Evolutionary conservation across 2,797 vertebrate species (phyloP), one percentile per base, ranked within the genome.

Genomic region (Enteromius treurensis): DNA sequence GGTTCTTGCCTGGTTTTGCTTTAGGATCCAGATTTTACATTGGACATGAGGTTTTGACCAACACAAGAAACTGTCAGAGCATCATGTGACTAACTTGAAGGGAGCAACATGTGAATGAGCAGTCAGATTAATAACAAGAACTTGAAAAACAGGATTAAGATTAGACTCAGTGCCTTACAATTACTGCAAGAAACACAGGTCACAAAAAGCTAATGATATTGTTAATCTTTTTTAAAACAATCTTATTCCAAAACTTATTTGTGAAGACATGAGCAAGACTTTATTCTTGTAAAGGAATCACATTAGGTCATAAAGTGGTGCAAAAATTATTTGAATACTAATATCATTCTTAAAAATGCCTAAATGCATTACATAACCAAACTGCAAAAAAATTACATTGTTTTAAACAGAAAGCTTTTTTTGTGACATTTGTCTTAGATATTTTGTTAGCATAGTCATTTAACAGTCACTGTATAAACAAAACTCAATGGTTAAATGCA

Each of bases 71-170:
- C 4, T 64, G 26, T 80, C 58, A 55, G 26, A 8, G 69, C 8
- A 5, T 13, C 34, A 17, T 17, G 17, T 40, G 26, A 74, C 60
- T 45, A 49, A 65, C 19, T 51, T 42, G 15, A 78, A 68, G 21
- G n/a, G 42, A 67, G 53, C 49, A 60, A 70, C 74, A 84, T 53
- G 60, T 58, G 37, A 84, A 76, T 29, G 9, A 2, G 11, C 14
- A 23, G 26, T 77, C 58, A 65, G 51, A 71, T 74, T 65, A 60
- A 73, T 37, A 81, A 79, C 79, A 84, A 82, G 82, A 69, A 9
- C 79, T 32, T 73, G 77, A 87, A 87, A 87, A 88, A 71, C 19
- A 70, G 67, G 80, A 84, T 85, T 73, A 76, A 26, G 73, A 75
- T 84, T 76, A 77, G 55, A 9, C 29, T 62, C 74, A 78, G 79